Conservation (phyloP, 2,113 vertebrate species). For the Platichthys stellatus region DNA sequence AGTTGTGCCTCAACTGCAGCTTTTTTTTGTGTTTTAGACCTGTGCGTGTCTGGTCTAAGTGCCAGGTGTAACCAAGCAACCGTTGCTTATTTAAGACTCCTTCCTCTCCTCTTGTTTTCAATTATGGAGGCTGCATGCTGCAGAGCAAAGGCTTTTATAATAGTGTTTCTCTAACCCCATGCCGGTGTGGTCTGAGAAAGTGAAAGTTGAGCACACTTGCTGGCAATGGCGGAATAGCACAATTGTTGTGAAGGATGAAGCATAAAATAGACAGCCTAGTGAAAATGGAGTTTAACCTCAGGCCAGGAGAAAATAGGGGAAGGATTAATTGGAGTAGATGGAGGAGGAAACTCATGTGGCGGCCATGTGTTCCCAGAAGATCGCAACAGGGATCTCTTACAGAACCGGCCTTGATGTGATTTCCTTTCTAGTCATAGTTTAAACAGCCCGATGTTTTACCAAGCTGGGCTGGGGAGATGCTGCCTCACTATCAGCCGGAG, state of each 20-base stretch:
- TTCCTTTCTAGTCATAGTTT: conserved; percentile 26
- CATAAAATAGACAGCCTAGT: conserved; percentile 9
- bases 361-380: conserved; percentile 64
- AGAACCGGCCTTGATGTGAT: conserved; percentile 30
- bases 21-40: conserved; percentile 21
- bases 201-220: background rate
- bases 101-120: conserved; percentile 42
- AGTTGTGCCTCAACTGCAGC: conserved; percentile 7
- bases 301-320: conserved; percentile 16
- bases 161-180: conserved; percentile 27
- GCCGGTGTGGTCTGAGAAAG: conserved; percentile 1
- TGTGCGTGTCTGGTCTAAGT: conserved; percentile 42
- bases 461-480: conserved; percentile 12
- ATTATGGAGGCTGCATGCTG: conserved; percentile 30
- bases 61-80: conserved; percentile 72
- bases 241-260: background rate
- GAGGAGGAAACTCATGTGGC: conserved; percentile 49
- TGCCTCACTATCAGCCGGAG: background rate
- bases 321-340: conserved; percentile 8
- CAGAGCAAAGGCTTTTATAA: conserved; percentile 10
- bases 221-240: background rate
- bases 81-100: conserved; percentile 59
- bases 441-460: conserved; percentile 5
- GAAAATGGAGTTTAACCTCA: conserved; percentile 25
- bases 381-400: conserved; percentile 49